phyloP scores from a whole-genome alignment of 2,113 vertebrate species.

The Stictonetta naevosa region DNA sequence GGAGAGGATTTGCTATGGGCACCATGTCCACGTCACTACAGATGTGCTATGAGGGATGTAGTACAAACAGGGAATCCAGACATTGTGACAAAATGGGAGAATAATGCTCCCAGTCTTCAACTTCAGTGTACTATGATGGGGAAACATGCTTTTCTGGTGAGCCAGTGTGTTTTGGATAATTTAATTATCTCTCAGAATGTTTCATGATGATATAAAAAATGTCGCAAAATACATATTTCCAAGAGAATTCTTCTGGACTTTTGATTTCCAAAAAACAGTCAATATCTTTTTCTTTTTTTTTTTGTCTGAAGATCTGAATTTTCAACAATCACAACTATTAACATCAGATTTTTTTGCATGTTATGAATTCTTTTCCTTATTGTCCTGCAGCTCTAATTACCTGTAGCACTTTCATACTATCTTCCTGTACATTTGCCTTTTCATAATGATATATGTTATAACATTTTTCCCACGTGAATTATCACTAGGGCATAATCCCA shows the following conservation, averaged over 20 bases:
- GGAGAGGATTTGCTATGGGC: background rate
- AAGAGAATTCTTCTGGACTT: background rate
- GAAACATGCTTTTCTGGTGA: background rate
- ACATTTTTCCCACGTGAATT: background rate
- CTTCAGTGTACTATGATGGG: background rate
- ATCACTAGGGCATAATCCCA: constrained; percentile 17
- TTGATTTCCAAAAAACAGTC: background rate
- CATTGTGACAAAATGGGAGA: background rate
- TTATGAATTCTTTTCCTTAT: background rate
- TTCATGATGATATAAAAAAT: background rate
- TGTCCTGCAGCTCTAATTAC: background rate
- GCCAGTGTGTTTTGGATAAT: background rate
- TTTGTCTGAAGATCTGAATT: background rate
- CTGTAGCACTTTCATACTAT: background rate
- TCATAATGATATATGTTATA: background rate
- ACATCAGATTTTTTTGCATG: rapidly evolving
- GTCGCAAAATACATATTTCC: background rate
- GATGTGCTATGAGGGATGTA: background rate
- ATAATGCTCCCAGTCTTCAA: background rate
- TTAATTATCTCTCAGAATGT: background rate
- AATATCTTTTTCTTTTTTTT: background rate
- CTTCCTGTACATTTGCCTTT: background rate
- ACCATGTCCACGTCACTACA: background rate
- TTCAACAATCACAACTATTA: background rate
- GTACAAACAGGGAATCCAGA: background rate